Conservation (phyloP, 2,113 vertebrate genomes). For the Microtus ochrogaster region DNA sequence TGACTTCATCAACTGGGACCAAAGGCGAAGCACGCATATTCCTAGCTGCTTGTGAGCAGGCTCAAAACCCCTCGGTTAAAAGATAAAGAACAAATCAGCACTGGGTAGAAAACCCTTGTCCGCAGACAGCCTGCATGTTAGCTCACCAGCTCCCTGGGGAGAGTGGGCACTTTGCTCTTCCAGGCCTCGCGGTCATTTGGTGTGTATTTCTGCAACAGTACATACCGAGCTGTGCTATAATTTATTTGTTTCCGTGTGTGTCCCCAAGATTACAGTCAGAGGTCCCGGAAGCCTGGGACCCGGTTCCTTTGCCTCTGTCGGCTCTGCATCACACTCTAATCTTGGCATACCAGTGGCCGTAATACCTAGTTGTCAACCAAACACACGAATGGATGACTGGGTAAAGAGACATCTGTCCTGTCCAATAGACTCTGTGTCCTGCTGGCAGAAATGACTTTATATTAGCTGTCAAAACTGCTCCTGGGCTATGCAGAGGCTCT, state of each 20-base stretch:
- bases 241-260: neutral
- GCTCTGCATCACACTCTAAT: neutral
- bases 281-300: neutral
- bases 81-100: neutral
- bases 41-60: conserved; percentile 21
- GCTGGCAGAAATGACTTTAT: neutral
- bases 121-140: neutral
- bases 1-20: conserved; percentile 7
- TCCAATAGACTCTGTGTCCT: neutral
- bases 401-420: neutral
- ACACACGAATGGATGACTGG: neutral
- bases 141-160: neutral
- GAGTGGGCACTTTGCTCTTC: neutral
- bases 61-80: neutral
- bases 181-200: neutral
- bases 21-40: neutral
- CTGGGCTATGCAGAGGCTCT: neutral
- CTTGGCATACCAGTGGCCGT: neutral
- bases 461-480: neutral
- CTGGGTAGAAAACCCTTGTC: neutral
- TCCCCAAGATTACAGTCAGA: neutral
- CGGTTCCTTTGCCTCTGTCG: neutral
- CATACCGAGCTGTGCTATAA: neutral
- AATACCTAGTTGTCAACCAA: neutral
- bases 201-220: neutral